phyloP scores from a whole-genome alignment of 2,797 vertebrate species.

The Micrastur ruficollis region DNA sequence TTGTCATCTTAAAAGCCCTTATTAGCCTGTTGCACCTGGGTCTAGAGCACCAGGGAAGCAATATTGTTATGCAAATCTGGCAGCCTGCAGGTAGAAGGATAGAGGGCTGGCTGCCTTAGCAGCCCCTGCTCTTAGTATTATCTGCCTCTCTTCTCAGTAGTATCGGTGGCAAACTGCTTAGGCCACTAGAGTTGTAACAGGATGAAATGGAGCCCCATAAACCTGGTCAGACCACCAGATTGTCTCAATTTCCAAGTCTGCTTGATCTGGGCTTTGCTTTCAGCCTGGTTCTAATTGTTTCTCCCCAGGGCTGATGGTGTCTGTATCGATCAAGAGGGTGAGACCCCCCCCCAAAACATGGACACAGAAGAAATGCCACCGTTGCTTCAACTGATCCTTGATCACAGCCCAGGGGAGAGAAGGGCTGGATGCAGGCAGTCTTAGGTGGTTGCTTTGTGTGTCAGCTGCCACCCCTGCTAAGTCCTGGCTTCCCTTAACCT shows the following conservation, averaged over 20 bases:
- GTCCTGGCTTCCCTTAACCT: neutral
- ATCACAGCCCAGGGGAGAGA: neutral
- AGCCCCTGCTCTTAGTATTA: neutral
- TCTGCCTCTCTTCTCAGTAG: neutral
- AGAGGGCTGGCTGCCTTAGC: neutral
- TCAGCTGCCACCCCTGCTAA: neutral
- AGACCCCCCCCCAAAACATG: neutral
- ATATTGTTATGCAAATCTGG: neutral
- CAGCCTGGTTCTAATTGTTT: neutral
- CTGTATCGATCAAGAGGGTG: neutral
- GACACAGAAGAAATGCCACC: neutral
- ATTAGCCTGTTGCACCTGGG: constrained; percentile 37
- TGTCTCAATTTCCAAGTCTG: neutral
- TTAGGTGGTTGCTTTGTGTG: accelerated
- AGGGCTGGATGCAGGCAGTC: neutral
- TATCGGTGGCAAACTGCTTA: neutral
- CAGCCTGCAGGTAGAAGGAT: neutral
- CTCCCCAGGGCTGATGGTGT: neutral
- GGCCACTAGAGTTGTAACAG: neutral
- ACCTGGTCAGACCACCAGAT: neutral
- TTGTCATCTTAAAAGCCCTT: neutral
- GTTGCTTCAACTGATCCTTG: neutral
- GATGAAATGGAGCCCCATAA: neutral
- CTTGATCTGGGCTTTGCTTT: neutral
- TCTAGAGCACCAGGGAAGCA: neutral